phyloP scores from a whole-genome alignment of 2,113 vertebrate species.

The Nothocercus julius region DNA sequence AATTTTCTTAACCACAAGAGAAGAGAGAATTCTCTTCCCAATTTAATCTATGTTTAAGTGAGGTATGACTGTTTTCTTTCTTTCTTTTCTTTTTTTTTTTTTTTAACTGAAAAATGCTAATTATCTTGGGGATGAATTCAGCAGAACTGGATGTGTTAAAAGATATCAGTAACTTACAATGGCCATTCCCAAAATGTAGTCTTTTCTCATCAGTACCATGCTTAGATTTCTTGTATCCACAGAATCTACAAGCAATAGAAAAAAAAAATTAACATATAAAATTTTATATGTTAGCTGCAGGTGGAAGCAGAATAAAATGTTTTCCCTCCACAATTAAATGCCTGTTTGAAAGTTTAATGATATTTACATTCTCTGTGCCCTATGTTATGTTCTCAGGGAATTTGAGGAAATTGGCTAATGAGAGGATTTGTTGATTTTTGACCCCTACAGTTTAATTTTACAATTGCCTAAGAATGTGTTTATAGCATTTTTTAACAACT shows the following conservation, averaged over 20 bases:
- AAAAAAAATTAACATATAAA: slow-evolving; percentile 37
- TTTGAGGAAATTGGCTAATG: slow-evolving; percentile 76
- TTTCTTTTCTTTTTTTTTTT: background rate
- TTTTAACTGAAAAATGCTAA: background rate
- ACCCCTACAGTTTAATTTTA: slow-evolving; percentile 75
- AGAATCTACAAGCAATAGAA: slow-evolving; percentile 85
- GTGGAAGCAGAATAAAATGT: slow-evolving; percentile 57
- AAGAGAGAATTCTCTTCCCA: slow-evolving; percentile 13
- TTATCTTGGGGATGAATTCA: background rate
- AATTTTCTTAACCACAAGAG: slow-evolving; percentile 6
- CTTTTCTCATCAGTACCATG: slow-evolving; percentile 92
- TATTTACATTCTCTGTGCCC: slow-evolving; percentile 69
- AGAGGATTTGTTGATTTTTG: slow-evolving; percentile 69
- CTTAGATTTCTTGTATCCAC: slow-evolving; percentile 95
- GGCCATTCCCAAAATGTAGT: slow-evolving; percentile 95
- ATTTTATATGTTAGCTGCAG: slow-evolving; percentile 26
- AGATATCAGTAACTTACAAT: slow-evolving; percentile 85
- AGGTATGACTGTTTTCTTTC: background rate
- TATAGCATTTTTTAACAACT: slow-evolving; percentile 79
- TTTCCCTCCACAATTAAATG: slow-evolving; percentile 70
- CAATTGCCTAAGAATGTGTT: slow-evolving; percentile 77
- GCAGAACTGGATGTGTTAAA: background rate
- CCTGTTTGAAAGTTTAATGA: slow-evolving; percentile 76
- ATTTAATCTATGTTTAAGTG: slow-evolving; percentile 41
- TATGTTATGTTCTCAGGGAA: slow-evolving; percentile 64